Evolutionary conservation across 1,140 invertebrate species (phyloP).

Genomic region (Pantala flavescens): DNA sequence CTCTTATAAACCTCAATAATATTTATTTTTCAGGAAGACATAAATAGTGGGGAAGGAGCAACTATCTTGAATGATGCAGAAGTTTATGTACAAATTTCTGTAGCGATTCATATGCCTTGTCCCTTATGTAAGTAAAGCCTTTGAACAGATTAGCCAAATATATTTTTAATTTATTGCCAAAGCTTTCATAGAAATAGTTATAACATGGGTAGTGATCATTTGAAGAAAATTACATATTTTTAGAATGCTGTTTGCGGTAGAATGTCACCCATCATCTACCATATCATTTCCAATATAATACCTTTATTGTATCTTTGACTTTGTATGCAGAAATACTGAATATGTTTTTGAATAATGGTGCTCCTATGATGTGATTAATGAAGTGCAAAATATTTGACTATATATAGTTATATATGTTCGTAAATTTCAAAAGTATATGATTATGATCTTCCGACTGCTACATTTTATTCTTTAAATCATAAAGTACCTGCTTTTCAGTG

Average conservation of each 20-base stretch:
- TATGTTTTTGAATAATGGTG: background rate
- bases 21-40: conserved; percentile 1
- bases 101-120: background rate
- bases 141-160: background rate
- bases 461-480: background rate
- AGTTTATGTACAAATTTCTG: background rate
- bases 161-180: conserved; percentile 8
- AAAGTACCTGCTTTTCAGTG: background rate
- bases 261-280: background rate
- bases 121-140: background rate
- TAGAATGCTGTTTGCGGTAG: conserved; percentile 8
- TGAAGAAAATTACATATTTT: background rate
- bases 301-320: background rate
- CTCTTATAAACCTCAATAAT: background rate
- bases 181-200: background rate
- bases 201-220: background rate
- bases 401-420: background rate
- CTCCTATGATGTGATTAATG: background rate
- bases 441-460: background rate
- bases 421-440: background rate
- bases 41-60: background rate
- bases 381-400: background rate
- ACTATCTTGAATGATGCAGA: background rate
- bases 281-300: background rate
- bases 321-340: background rate